These are phyloP conservation scores for Thymallus thymallus DNA, from an alignment of 2,113 vertebrate species.

Conservation along the genomic window DNA sequence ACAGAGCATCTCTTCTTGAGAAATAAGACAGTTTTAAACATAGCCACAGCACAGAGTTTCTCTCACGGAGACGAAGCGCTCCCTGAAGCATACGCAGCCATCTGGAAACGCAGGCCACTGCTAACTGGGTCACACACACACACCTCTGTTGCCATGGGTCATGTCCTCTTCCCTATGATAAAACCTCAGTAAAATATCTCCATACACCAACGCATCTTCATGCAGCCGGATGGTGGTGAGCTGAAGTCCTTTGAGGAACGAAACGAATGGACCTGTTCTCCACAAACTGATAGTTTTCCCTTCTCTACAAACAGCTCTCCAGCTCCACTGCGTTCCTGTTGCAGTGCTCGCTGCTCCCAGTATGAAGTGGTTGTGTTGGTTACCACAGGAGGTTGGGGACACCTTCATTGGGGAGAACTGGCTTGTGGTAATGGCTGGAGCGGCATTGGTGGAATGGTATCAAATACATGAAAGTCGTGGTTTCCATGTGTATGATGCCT, in stretches of 20 bases:
- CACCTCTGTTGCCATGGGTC: too few species aligned
- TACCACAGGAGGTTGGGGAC: too few species aligned
- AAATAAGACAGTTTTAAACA: background rate
- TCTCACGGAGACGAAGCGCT: background rate
- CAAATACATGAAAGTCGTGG: too few species aligned
- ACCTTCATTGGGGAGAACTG: too few species aligned
- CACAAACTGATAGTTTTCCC: too few species aligned
- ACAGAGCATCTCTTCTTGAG: too few species aligned
- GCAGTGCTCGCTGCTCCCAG: slow-evolving; percentile 20
- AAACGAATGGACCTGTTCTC: too few species aligned
- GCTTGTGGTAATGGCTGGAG: too few species aligned
- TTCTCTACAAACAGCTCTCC: slow-evolving; percentile 37
- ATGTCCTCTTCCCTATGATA: background rate
- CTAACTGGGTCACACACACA: slow-evolving; percentile 39
- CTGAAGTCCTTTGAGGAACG: slow-evolving; percentile 19
- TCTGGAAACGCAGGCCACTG: slow-evolving; percentile 37
- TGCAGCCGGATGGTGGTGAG: slow-evolving; percentile 17
- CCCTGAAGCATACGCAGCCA: slow-evolving; percentile 27
- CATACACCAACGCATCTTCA: slow-evolving; percentile 1
- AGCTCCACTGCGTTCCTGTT: slow-evolving; percentile 59
- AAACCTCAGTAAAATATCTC: background rate
- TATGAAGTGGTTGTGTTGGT: slow-evolving; percentile 48
- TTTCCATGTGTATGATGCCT: too few species aligned
- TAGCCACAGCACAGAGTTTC: background rate
- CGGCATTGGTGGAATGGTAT: too few species aligned